These are phyloP conservation scores for Pollimyrus isidori DNA, from an alignment of 2,113 vertebrate genomes.

Conservation along the genomic window DNA sequence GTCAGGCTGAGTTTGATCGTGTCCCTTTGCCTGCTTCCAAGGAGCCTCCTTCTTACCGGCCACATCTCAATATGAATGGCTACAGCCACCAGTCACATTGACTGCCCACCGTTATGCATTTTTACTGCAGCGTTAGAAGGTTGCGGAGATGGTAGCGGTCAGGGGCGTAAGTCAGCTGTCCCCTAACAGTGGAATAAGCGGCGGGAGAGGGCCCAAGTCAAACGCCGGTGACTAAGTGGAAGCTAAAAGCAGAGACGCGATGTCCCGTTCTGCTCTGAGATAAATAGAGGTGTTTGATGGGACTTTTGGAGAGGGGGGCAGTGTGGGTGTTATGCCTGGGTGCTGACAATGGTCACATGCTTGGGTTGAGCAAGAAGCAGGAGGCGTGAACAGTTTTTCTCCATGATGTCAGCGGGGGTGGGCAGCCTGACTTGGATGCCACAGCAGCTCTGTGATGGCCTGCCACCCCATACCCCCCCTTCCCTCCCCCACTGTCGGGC, in stretches of 20 bases:
- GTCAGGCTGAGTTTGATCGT: neutral
- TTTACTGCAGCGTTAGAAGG: neutral
- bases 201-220: constrained; percentile 20
- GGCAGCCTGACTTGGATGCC: neutral
- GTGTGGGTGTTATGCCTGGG: neutral
- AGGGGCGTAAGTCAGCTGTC: neutral
- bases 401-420: constrained; percentile 46
- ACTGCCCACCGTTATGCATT: neutral
- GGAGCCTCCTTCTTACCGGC: neutral
- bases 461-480: neutral
- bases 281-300: constrained; percentile 33
- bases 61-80: neutral
- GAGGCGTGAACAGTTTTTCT: constrained; percentile 35
- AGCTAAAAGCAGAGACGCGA: constrained; percentile 44
- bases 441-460: constrained; percentile 16
- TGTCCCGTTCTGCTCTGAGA: constrained; percentile 12
- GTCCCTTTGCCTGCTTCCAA: neutral
- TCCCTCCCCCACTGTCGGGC: neutral
- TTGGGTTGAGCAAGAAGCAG: constrained; percentile 24
- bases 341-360: constrained; percentile 36
- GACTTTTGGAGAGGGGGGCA: constrained; percentile 7
- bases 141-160: neutral
- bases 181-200: constrained; percentile 29
- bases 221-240: constrained; percentile 28
- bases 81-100: neutral